Evolutionary conservation across 2,113 vertebrate species (phyloP).

Genomic region (Eulacestoma nigropectus): DNA sequence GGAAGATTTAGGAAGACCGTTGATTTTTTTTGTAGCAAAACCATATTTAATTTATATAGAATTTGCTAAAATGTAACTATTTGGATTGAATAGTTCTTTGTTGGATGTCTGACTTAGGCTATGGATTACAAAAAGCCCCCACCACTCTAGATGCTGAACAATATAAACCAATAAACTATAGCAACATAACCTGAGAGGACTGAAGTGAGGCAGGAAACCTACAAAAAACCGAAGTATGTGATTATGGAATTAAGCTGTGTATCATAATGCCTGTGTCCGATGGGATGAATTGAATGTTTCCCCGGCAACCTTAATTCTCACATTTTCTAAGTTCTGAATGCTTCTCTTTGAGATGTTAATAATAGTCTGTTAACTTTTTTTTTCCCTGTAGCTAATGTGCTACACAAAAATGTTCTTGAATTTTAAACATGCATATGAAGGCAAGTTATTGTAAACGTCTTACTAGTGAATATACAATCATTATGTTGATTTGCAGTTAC

Average conservation of each 20-base stretch:
- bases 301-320: background rate
- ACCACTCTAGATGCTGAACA: background rate
- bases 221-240: background rate
- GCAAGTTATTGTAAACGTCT: background rate
- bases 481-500: background rate
- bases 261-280: background rate
- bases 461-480: background rate
- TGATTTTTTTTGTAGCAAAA: background rate
- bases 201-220: background rate
- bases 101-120: background rate
- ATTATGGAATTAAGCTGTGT: background rate
- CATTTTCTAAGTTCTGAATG: background rate
- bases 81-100: background rate
- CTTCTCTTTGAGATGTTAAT: conserved; percentile 9
- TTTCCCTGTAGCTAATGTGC: background rate
- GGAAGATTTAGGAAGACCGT: background rate
- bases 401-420: background rate
- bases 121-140: background rate
- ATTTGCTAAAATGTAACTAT: background rate
- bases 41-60: background rate
- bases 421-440: background rate
- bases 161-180: background rate
- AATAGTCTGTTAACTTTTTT: background rate
- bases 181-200: background rate
- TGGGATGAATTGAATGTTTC: background rate